A percentile compares a stretch with the other conserved stretches of the same genome.
These are phyloP conservation scores for Oncorhynchus mykiss DNA, from an alignment of 2,113 vertebrate species.

Conservation along the genomic window DNA sequence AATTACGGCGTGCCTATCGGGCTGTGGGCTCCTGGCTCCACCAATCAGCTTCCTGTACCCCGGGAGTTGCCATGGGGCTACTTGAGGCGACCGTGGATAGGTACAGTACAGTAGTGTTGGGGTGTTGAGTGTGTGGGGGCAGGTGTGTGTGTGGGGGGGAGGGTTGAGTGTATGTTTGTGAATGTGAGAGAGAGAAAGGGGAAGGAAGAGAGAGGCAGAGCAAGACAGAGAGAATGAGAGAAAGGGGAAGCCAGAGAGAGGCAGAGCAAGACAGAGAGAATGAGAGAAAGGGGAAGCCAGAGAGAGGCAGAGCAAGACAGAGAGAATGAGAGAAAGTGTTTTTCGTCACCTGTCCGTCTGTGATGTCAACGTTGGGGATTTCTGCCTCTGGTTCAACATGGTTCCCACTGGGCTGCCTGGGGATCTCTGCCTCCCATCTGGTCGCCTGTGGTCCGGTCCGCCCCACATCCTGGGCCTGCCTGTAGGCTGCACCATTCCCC, in stretches of 20 bases:
- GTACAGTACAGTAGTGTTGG: no score
- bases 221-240: no score
- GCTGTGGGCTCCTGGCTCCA: constrained; percentile 43
- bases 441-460: constrained; percentile 25
- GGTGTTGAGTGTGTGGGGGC: background rate
- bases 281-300: no score
- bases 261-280: no score
- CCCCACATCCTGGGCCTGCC: constrained; percentile 50
- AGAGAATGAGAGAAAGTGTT: background rate
- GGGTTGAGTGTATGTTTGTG: background rate
- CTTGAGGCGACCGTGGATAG: background rate
- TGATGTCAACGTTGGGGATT: no score
- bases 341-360: constrained; percentile 58
- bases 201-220: no score
- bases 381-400: constrained; percentile 49
- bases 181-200: background rate
- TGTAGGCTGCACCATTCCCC: constrained; percentile 48
- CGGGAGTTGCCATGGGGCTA: constrained; percentile 26
- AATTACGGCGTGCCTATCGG: constrained; percentile 49
- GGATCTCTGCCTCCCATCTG: background rate
- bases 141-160: background rate
- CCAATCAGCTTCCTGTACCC: constrained; percentile 36
- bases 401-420: constrained; percentile 60
- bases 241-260: no score
- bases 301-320: no score